Conservation (phyloP, 2,113 vertebrate species). For the Malurus melanocephalus region DNA sequence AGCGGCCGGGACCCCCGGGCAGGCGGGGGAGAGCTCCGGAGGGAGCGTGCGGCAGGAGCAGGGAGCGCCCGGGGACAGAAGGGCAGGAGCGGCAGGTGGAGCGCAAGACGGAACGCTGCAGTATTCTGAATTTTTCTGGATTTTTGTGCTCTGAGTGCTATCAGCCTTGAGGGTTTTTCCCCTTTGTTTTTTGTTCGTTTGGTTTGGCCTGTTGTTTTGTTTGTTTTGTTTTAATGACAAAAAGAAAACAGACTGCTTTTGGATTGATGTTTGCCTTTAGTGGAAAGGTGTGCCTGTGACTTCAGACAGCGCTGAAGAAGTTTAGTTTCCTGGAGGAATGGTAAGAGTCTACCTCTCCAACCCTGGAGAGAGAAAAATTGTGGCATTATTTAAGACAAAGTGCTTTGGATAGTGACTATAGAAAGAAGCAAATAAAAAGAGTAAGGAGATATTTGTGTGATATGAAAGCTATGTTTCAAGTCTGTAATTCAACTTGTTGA, state of each 20-base stretch:
- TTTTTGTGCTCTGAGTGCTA: not conserved
- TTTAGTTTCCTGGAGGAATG: accelerated
- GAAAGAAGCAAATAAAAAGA: not conserved
- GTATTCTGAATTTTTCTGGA: too few relatives aligned
- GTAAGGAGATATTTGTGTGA: not conserved
- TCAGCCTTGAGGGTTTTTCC: too few relatives aligned
- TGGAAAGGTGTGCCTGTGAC: not conserved
- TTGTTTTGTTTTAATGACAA: not conserved
- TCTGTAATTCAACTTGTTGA: not conserved
- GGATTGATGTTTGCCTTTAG: too few relatives aligned
- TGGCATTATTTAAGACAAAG: not conserved
- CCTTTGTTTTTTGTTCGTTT: not conserved
- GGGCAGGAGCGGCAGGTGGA: not conserved
- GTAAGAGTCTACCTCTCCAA: not conserved
- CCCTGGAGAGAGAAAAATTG: not conserved
- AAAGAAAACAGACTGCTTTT: not conserved
- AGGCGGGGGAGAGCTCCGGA: not conserved
- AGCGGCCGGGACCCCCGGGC: not conserved
- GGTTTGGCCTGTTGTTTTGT: not conserved
- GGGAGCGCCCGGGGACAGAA: accelerated
- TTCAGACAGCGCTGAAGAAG: too few relatives aligned
- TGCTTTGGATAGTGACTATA: not conserved
- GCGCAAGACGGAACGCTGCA: accelerated
- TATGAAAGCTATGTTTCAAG: not conserved
- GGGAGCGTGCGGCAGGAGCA: too few relatives aligned